phyloP scores from a whole-genome alignment of 2,113 vertebrate genomes.

The Eulemur macaco region DNA sequence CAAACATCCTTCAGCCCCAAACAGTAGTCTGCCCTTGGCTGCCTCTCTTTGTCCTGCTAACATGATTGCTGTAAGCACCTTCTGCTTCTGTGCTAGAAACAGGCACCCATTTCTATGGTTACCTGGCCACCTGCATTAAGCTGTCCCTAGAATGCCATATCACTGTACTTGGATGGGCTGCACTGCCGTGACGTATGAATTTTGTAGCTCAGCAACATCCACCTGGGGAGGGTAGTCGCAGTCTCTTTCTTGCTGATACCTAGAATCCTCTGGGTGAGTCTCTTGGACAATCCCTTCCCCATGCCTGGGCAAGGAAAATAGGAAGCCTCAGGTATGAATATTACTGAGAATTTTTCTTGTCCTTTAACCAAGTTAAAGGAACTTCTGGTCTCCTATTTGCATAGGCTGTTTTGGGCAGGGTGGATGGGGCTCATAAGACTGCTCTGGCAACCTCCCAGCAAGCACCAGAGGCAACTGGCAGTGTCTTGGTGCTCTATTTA shows the following conservation, averaged over 20 bases:
- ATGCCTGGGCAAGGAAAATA: not conserved
- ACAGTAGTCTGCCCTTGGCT: not conserved
- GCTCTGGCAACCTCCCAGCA: not conserved
- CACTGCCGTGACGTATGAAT: rapidly evolving
- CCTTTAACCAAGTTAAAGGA: not conserved
- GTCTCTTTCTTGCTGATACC: not conserved
- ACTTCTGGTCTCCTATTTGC: not conserved
- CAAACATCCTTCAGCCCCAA: not conserved
- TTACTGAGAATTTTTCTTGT: not conserved
- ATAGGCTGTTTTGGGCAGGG: not conserved
- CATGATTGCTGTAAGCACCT: rapidly evolving
- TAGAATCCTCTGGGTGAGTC: not conserved
- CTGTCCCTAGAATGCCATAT: not conserved
- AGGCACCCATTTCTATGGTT: not conserved
- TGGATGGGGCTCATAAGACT: no score
- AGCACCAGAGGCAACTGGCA: not conserved
- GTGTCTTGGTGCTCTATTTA: not conserved
- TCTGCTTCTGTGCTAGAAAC: not conserved
- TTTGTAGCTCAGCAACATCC: not conserved
- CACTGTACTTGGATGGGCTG: not conserved
- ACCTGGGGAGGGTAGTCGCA: rapidly evolving
- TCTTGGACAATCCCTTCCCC: not conserved
- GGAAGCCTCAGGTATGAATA: not conserved
- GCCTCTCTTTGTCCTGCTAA: not conserved
- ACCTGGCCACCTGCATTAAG: not conserved